These are phyloP conservation scores for Daphoenositta chrysoptera DNA, from an alignment of 2,113 vertebrate species.

Conservation along the genomic window DNA sequence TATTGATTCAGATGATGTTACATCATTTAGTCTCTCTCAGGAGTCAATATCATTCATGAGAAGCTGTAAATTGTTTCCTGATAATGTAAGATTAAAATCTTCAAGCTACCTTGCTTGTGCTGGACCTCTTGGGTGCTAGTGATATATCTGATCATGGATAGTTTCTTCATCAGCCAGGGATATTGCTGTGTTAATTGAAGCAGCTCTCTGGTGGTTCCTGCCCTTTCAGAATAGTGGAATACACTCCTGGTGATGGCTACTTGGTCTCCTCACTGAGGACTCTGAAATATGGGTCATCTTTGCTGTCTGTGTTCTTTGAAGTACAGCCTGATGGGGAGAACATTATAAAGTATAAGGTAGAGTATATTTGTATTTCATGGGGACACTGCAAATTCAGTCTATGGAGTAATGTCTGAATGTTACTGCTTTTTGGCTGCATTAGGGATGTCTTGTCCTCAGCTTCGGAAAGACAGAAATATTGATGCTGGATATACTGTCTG, in stretches of 20 bases:
- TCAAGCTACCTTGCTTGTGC: not conserved
- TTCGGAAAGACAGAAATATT: slow-evolving; percentile 18
- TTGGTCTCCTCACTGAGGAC: not conserved
- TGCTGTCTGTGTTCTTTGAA: not conserved
- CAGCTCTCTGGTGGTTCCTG: not conserved
- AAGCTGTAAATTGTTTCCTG: not conserved
- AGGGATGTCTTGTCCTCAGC: not conserved
- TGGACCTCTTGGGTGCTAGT: not conserved
- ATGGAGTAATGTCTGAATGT: slow-evolving; percentile 7
- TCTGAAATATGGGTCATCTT: not conserved
- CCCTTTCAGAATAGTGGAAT: not conserved
- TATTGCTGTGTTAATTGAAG: not conserved
- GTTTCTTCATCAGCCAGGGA: not conserved
- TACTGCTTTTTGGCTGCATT: not conserved
- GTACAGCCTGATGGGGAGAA: not conserved
- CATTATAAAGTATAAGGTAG: not conserved
- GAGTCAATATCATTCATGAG: not conserved
- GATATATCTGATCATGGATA: not conserved
- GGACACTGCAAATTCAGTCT: not conserved
- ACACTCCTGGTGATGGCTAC: not conserved
- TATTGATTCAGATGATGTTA: not conserved
- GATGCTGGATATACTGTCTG: not conserved
- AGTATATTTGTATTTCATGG: not conserved
- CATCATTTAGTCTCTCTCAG: not conserved
- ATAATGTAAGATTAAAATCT: not conserved